A percentile compares a stretch with the other conserved stretches of the same genome.
phyloP scores from a whole-genome alignment of 2,113 vertebrate genomes.

The Brachyhypopomus occidentalis region DNA sequence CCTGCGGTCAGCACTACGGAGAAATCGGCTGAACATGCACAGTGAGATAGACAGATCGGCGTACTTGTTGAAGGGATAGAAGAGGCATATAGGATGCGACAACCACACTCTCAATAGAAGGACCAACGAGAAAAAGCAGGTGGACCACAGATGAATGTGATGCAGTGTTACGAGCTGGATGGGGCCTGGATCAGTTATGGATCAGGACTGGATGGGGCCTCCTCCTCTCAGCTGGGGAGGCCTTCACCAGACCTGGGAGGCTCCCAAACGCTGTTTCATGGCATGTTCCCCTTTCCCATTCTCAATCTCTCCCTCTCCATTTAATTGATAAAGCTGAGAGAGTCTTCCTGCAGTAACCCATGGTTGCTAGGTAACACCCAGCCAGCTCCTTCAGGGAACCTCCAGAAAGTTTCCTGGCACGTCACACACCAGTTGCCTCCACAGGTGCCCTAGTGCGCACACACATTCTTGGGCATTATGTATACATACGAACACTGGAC shows the following conservation, averaged over 20 bases:
- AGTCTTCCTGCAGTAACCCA: conserved; percentile 54
- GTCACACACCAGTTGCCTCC: conserved; percentile 59
- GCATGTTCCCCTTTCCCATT: conserved; percentile 8
- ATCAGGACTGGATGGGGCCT: too few relatives aligned
- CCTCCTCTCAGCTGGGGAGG: too few relatives aligned
- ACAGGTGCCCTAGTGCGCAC: conserved; percentile 29
- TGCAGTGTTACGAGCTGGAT: too few relatives aligned
- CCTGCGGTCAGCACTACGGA: neutral
- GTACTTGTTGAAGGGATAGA: neutral
- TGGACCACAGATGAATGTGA: too few relatives aligned
- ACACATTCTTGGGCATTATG: neutral
- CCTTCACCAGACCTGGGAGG: conserved; percentile 23
- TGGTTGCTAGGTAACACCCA: conserved; percentile 73
- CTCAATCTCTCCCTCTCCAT: conserved; percentile 12
- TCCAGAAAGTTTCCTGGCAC: conserved; percentile 57
- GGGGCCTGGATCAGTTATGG: too few relatives aligned
- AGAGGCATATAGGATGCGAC: neutral
- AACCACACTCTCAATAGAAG: neutral
- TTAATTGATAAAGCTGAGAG: conserved; percentile 61
- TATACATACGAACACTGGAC: conserved; percentile 1
- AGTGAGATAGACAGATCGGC: neutral
- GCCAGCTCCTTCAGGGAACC: conserved; percentile 63
- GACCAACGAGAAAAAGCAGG: too few relatives aligned
- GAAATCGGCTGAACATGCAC: neutral
- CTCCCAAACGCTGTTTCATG: conserved; percentile 47